Conservation (phyloP, 1,140 invertebrate species). For the Neodiprion pinetum region DNA sequence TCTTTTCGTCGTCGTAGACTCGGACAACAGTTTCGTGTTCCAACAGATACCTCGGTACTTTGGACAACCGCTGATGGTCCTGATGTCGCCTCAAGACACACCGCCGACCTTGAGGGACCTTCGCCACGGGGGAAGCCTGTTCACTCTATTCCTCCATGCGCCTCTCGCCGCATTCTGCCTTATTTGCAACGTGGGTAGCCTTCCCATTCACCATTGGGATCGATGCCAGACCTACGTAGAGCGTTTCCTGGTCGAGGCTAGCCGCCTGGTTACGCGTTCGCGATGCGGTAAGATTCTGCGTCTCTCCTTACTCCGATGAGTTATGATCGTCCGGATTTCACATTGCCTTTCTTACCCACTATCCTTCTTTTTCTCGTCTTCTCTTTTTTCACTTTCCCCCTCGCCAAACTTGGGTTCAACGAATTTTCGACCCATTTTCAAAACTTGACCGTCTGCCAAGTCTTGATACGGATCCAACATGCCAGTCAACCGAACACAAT, state of each 20-base stretch:
- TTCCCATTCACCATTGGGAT: constrained; percentile 89
- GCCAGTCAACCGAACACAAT: too few relatives aligned
- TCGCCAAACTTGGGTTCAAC: neutral
- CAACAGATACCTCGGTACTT: constrained; percentile 92
- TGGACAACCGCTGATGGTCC: constrained; percentile 91
- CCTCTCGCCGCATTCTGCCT: constrained; percentile 93
- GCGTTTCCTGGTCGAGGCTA: constrained; percentile 89
- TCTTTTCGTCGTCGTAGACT: constrained; percentile 93
- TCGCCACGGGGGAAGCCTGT: constrained; percentile 90
- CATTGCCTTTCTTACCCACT: neutral
- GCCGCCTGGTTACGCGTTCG: constrained; percentile 80
- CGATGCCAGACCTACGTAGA: constrained; percentile 88
- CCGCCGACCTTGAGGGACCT: constrained; percentile 87
- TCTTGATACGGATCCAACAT: neutral
- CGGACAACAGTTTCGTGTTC: constrained; percentile 94
- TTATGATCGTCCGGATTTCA: constrained; percentile 24
- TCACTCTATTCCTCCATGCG: constrained; percentile 94
- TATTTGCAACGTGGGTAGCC: constrained; percentile 86
- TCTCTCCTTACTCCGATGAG: constrained; percentile 26
- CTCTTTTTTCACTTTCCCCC: constrained; percentile 13
- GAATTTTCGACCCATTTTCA: neutral
- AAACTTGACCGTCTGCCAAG: constrained; percentile 1
- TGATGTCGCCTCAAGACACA: constrained; percentile 93
- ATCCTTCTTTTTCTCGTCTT: constrained; percentile 7
- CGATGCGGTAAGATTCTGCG: constrained; percentile 75